Evolutionary conservation across 2,888 invertebrate species (phyloP).

Genomic region (Strigamia crassipes): DNA sequence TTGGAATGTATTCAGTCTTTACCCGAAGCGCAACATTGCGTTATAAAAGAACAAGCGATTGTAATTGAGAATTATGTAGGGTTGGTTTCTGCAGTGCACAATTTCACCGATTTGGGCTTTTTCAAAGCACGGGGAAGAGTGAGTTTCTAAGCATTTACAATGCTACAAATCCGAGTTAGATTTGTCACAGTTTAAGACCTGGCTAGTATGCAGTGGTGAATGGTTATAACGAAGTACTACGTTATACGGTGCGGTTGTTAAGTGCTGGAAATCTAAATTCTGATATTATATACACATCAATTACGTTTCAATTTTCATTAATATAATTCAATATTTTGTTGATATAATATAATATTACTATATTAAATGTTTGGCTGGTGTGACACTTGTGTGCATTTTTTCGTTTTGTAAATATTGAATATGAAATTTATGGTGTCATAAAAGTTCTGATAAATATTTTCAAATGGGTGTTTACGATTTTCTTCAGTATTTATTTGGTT

Average conservation of each 20-base stretch:
- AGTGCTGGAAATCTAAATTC: too few species aligned
- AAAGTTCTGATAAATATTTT: too few species aligned
- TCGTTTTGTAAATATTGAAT: too few species aligned
- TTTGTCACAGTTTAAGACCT: background rate
- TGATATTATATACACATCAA: too few species aligned
- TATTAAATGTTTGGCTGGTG: too few species aligned
- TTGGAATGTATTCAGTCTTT: conserved; percentile 53
- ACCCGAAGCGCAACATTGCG: conserved; percentile 50
- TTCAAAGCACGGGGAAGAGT: conserved; percentile 85
- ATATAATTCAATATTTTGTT: too few species aligned
- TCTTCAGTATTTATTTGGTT: too few species aligned
- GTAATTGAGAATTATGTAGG: conserved; percentile 80
- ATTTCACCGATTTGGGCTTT: conserved; percentile 81
- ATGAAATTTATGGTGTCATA: too few species aligned
- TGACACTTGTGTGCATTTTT: too few species aligned
- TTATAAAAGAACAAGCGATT: conserved; percentile 70
- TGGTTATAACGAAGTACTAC: background rate
- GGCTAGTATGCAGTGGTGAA: background rate
- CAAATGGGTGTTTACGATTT: too few species aligned
- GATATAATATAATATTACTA: too few species aligned
- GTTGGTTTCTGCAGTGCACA: conserved; percentile 77
- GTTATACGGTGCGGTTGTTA: background rate
- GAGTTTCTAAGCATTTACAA: conserved; percentile 67
- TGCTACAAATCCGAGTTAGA: background rate
- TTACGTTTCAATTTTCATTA: too few species aligned